These are phyloP conservation scores for Ptilorrhoa leucosticta DNA, from an alignment of 2,113 vertebrate genomes.

Conservation along the genomic window DNA sequence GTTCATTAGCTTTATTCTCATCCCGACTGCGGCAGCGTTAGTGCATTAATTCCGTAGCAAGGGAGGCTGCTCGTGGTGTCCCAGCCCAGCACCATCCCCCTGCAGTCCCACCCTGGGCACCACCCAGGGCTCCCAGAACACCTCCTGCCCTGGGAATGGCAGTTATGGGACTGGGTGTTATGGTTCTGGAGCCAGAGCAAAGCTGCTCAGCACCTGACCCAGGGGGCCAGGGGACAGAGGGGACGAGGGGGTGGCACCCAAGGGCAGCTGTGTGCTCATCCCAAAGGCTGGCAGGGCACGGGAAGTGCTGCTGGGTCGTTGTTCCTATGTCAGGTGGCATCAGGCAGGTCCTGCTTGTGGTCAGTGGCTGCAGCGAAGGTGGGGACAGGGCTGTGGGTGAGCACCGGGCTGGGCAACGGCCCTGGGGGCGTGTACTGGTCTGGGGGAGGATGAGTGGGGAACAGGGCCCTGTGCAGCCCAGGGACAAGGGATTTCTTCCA, in stretches of 20 bases:
- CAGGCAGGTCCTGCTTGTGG: background rate
- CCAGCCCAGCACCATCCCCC: background rate
- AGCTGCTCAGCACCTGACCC: background rate
- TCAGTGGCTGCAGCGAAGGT: background rate
- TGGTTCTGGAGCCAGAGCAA: background rate
- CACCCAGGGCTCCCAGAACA: background rate
- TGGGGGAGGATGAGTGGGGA: accelerated
- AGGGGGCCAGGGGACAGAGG: background rate
- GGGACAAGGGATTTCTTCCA: background rate
- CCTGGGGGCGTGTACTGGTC: background rate
- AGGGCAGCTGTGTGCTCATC: background rate
- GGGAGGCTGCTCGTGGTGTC: accelerated
- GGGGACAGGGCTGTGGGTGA: accelerated
- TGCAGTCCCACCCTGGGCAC: background rate
- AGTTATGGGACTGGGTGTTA: accelerated
- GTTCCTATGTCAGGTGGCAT: background rate
- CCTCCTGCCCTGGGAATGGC: background rate
- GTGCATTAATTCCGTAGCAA: background rate
- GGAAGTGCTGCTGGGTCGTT: background rate
- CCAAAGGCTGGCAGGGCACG: accelerated
- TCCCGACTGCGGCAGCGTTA: accelerated
- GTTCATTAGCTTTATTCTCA: conserved; percentile 1
- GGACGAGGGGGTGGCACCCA: accelerated
- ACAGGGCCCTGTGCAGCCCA: background rate
- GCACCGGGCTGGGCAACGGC: background rate